Conservation (phyloP, 2,888 invertebrate species). For the Lobophora halterata region DNA sequence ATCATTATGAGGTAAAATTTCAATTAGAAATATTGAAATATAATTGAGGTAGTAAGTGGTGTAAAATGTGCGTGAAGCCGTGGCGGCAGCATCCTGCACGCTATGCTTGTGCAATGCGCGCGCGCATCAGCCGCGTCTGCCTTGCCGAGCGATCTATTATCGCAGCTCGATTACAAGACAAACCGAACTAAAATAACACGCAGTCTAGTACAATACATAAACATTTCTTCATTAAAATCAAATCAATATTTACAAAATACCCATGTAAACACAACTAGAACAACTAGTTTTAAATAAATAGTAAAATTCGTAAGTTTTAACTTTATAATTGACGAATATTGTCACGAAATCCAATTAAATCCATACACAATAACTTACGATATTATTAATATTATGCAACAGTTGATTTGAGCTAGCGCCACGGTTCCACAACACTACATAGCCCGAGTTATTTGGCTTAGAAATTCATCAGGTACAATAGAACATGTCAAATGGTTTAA, state of each 20-base stretch:
- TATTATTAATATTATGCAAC: slow-evolving; percentile 39
- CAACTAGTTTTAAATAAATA: slow-evolving; percentile 44
- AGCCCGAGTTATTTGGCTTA: slow-evolving; percentile 57
- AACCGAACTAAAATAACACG: slow-evolving; percentile 29
- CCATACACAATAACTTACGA: slow-evolving; percentile 50
- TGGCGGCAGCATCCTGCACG: slow-evolving; percentile 46
- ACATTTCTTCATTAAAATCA: slow-evolving; percentile 7
- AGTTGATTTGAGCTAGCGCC: slow-evolving; percentile 49
- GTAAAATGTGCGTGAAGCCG: slow-evolving; percentile 50
- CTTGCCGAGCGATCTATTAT: too few relatives aligned
- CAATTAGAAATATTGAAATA: slow-evolving; percentile 68
- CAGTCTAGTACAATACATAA: slow-evolving; percentile 32
- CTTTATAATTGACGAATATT: slow-evolving; percentile 72
- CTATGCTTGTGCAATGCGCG: too few relatives aligned
- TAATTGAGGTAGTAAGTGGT: slow-evolving; percentile 41
- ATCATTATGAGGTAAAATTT: slow-evolving; percentile 59
- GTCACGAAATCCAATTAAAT: slow-evolving; percentile 59
- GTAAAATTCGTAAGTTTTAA: slow-evolving; percentile 50
- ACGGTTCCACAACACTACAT: slow-evolving; percentile 52
- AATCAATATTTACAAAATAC: slow-evolving; percentile 46
- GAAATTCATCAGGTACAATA: slow-evolving; percentile 65
- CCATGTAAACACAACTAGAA: slow-evolving; percentile 35
- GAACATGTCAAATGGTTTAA: slow-evolving; percentile 58
- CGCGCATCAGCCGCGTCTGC: neutral
- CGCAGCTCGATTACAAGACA: slow-evolving; percentile 37